Evolutionary conservation across 2,888 invertebrate species (phyloP).

Genomic region (Lycaena phlaeas): DNA sequence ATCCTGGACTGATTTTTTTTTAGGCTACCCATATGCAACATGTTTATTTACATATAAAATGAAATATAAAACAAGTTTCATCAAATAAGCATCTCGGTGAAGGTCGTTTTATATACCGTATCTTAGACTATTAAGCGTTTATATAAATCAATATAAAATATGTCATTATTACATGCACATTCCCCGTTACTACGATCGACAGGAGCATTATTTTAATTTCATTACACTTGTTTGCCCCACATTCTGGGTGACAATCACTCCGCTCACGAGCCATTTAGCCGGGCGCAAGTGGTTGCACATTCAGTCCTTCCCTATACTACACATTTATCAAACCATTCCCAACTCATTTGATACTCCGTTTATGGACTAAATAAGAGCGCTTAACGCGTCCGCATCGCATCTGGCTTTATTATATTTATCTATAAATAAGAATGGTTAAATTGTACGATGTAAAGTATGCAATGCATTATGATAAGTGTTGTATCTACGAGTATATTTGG

Average conservation of each 20-base stretch:
- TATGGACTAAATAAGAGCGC: conserved; percentile 32
- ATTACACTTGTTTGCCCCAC: conserved; percentile 26
- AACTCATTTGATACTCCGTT: conserved; percentile 43
- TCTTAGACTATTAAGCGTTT: too few species aligned
- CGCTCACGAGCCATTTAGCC: conserved; percentile 49
- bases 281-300: conserved; percentile 49
- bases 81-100: too few species aligned
- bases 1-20: too few species aligned
- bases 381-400: conserved; percentile 27
- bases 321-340: conserved; percentile 47
- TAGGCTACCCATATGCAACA: too few species aligned
- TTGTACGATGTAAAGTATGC: too few species aligned
- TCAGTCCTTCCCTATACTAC: conserved; percentile 31
- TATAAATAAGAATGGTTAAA: too few species aligned
- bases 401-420: conserved; percentile 16
- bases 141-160: too few species aligned
- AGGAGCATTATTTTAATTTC: conserved; percentile 9
- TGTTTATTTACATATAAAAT: too few species aligned
- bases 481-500: too few species aligned
- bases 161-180: not conserved
- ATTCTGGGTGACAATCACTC: conserved; percentile 23
- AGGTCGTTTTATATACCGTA: too few species aligned
- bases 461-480: too few species aligned
- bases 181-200: not conserved
- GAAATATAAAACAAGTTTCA: too few species aligned